phyloP scores from a whole-genome alignment of 2,888 invertebrate genomes.

The Podotricha telesiphe region DNA sequence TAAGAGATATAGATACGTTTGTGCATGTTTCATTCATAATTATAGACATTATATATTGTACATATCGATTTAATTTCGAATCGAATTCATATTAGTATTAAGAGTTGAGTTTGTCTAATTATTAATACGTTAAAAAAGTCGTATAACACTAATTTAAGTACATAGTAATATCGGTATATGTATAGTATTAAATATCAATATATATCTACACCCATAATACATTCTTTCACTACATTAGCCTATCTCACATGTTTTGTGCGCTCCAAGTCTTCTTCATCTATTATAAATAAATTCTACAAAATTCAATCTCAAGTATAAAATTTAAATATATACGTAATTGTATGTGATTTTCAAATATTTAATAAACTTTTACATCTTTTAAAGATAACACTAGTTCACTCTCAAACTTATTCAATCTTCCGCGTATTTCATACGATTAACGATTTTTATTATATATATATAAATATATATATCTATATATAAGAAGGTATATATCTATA shows the following conservation, averaged over 20 bases:
- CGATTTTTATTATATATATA: conserved; percentile 22
- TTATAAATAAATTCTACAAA: conserved; percentile 65
- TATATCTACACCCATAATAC: conserved; percentile 45
- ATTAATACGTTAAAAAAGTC: conserved; percentile 32
- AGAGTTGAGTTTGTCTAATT: conserved; percentile 2
- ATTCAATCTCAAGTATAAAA: conserved; percentile 48
- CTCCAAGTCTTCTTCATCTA: conserved; percentile 70
- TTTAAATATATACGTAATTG: conserved; percentile 37
- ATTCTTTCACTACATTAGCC: conserved; percentile 60
- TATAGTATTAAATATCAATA: conserved; percentile 56
- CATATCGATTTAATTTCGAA: too few species aligned
- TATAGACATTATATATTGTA: background rate
- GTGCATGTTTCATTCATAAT: conserved; percentile 18
- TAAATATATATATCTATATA: too few species aligned
- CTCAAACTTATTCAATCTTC: conserved; percentile 27
- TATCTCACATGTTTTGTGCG: conserved; percentile 81
- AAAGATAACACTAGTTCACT: conserved; percentile 38
- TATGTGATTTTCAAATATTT: conserved; percentile 33
- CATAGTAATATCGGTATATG: conserved; percentile 50
- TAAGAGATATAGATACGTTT: conserved; percentile 14
- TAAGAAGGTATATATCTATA: too few species aligned
- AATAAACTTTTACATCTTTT: conserved; percentile 45
- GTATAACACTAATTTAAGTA: conserved; percentile 36
- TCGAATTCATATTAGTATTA: conserved; percentile 7
- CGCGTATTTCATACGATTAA: conserved; percentile 38